Percentiles rank a stretch among this genome's conserved stretches.
phyloP scores from a whole-genome alignment of 2,888 invertebrate species.

The Gortyna flavago region DNA sequence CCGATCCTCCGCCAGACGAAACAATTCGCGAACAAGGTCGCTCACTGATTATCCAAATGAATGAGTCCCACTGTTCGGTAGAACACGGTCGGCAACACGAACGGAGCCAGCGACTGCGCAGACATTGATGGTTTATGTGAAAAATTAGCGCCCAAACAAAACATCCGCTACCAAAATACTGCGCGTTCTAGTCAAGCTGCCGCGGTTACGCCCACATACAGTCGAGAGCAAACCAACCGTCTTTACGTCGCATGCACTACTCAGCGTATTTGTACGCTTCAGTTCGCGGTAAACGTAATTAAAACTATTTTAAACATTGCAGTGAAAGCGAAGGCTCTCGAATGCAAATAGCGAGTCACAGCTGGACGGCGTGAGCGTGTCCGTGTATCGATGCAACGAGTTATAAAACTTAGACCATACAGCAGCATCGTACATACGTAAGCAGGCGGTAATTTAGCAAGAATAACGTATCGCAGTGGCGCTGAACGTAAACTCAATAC shows the following conservation, averaged over 20 bases:
- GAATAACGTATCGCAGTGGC: slow-evolving; percentile 30
- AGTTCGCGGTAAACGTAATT: slow-evolving; percentile 10
- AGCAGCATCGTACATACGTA: slow-evolving; percentile 26
- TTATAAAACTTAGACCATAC: neutral
- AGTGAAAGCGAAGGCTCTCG: slow-evolving; percentile 18
- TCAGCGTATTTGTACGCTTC: slow-evolving; percentile 7
- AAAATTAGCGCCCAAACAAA: slow-evolving; percentile 56
- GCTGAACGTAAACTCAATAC: slow-evolving; percentile 18
- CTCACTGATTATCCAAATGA: slow-evolving; percentile 53
- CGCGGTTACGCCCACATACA: neutral
- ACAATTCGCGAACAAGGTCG: slow-evolving; percentile 71
- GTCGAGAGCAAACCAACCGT: slow-evolving; percentile 15
- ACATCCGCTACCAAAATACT: slow-evolving; percentile 67
- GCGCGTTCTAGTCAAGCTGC: slow-evolving; percentile 19
- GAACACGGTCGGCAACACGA: slow-evolving; percentile 39
- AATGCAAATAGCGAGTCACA: slow-evolving; percentile 43
- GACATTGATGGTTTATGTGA: slow-evolving; percentile 47
- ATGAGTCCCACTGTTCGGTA: slow-evolving; percentile 38
- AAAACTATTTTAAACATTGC: slow-evolving; percentile 33
- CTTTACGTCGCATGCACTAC: slow-evolving; percentile 13
- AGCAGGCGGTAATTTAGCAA: neutral
- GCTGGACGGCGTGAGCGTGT: slow-evolving; percentile 35
- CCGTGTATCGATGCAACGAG: slow-evolving; percentile 17
- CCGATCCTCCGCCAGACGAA: slow-evolving; percentile 64
- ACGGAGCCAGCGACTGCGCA: slow-evolving; percentile 15